Evolutionary conservation across 2,888 invertebrate genomes (phyloP).

Genomic region (Pachymerium ferrugineum): DNA sequence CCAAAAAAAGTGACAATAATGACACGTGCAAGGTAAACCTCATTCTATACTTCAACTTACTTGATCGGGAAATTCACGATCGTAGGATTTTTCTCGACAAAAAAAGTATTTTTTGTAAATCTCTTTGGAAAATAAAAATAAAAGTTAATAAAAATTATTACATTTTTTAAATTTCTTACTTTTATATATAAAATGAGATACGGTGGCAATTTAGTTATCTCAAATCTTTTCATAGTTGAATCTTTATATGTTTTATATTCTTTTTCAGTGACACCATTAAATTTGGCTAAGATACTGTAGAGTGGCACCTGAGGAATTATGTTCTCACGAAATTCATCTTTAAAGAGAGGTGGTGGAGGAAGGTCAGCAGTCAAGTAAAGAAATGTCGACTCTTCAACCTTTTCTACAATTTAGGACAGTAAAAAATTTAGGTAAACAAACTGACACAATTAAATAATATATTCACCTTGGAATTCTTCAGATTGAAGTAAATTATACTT

Average conservation of each 20-base stretch:
- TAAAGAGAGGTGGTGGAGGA: slow-evolving; percentile 93
- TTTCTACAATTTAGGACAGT: slow-evolving; percentile 53
- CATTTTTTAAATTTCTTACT: slow-evolving; percentile 43
- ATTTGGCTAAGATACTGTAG: slow-evolving; percentile 87
- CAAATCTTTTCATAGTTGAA: slow-evolving; percentile 93
- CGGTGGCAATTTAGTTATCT: slow-evolving; percentile 86
- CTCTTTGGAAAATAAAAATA: slow-evolving; percentile 53
- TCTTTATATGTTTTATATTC: slow-evolving; percentile 99
- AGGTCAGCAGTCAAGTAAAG: slow-evolving; percentile 95
- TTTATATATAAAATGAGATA: slow-evolving; percentile 95
- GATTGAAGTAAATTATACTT: slow-evolving; percentile 69
- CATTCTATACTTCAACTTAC: slow-evolving; percentile 56
- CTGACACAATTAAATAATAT: neutral
- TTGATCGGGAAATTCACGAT: slow-evolving; percentile 99
- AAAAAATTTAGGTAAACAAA: neutral
- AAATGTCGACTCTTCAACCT: slow-evolving; percentile 85
- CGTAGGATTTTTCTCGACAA: slow-evolving; percentile 98
- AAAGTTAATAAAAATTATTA: too few species aligned
- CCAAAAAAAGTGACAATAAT: neutral
- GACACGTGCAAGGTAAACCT: neutral
- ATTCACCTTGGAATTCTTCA: slow-evolving; percentile 67
- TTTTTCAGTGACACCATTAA: slow-evolving; percentile 90
- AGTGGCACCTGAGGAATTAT: slow-evolving; percentile 96
- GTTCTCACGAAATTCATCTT: slow-evolving; percentile 95
- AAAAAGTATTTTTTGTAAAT: slow-evolving; percentile 98